These are phyloP conservation scores for Hermaeophaga mercurialis DNA, from an alignment of 2,888 invertebrate genomes.

Conservation along the genomic window DNA sequence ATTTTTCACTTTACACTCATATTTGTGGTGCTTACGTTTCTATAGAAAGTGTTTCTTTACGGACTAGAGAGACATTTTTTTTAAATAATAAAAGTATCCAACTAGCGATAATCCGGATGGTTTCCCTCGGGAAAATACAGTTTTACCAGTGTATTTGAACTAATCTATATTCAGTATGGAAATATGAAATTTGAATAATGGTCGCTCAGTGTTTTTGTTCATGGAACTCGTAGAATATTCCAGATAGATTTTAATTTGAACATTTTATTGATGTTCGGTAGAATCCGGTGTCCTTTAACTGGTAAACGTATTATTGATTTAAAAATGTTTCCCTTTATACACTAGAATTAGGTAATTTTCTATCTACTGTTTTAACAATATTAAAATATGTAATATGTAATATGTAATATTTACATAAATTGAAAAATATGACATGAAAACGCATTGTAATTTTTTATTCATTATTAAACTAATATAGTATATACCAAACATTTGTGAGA, in stretches of 20 bases:
- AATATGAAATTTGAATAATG: slow-evolving; percentile 23
- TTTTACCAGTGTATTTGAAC: slow-evolving; percentile 19
- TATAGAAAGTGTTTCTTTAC: no score
- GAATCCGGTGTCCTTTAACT: slow-evolving; percentile 14
- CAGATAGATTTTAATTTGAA: slow-evolving; percentile 22
- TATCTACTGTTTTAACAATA: no score
- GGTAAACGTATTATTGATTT: slow-evolving; percentile 13
- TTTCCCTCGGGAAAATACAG: not conserved
- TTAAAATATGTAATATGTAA: no score
- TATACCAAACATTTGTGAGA: no score
- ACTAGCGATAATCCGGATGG: slow-evolving; percentile 1
- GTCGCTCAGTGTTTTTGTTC: slow-evolving; percentile 21
- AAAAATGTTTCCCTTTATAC: not conserved
- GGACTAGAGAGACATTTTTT: no score
- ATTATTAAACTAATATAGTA: no score
- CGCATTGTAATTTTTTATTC: no score
- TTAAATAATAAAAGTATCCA: no score
- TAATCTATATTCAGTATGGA: slow-evolving; percentile 24
- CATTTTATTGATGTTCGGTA: slow-evolving; percentile 19
- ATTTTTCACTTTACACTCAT: no score
- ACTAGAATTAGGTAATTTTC: not conserved
- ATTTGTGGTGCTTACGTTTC: no score
- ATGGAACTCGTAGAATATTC: slow-evolving; percentile 18
- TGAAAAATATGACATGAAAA: no score
- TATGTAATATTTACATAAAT: no score